Evolutionary conservation across 2,797 vertebrate species (phyloP).

Genomic region (Strix occidentalis): DNA sequence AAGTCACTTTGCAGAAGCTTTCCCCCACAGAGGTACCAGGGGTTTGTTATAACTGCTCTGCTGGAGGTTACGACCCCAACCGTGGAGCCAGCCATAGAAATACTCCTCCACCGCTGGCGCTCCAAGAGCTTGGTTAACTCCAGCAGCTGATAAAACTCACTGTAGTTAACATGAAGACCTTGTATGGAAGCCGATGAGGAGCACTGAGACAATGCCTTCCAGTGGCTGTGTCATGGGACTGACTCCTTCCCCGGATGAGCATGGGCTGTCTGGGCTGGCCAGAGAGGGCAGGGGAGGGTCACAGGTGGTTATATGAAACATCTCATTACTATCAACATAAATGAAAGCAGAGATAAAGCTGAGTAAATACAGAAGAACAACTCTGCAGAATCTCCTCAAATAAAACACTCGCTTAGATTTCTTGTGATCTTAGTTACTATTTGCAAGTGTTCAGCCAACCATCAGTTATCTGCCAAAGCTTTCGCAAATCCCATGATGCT

Average conservation of each 20-base stretch:
- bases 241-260: fast-evolving
- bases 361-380: neutral
- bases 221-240: neutral
- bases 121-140: neutral
- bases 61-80: neutral
- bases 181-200: neutral
- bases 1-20: neutral
- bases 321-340: neutral
- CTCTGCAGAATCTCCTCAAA: neutral
- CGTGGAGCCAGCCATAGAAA: neutral
- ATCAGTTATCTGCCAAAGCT: neutral
- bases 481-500: neutral
- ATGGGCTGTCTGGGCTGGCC: fast-evolving
- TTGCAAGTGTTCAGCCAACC: neutral
- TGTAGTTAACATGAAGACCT: neutral
- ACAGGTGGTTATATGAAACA: neutral
- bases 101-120: neutral
- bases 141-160: neutral
- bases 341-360: neutral
- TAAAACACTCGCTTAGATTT: neutral
- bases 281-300: neutral
- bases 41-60: neutral
- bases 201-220: neutral
- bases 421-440: neutral
- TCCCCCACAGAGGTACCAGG: neutral